Conservation (phyloP, 2,113 vertebrate genomes). For the Chlorocebus sabaeus region DNA sequence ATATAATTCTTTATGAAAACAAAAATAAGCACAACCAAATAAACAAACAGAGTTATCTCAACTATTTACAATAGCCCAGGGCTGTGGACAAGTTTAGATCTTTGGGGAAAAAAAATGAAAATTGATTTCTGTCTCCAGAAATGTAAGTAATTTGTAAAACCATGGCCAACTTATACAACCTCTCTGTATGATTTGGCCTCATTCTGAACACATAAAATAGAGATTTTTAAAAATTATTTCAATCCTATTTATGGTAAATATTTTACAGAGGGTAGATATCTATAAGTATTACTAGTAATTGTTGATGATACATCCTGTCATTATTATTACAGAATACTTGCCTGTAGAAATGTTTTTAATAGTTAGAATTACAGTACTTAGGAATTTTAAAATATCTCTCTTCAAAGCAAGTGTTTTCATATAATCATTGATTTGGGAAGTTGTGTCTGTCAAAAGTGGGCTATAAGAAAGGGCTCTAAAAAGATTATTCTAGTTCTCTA, state of each 20-base stretch:
- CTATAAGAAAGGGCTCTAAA: neutral
- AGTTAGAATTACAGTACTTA: neutral
- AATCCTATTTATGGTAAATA: neutral
- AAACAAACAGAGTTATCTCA: neutral
- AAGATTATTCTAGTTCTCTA: neutral
- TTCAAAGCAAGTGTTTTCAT: neutral
- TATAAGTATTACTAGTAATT: neutral
- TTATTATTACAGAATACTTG: neutral
- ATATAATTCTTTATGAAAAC: neutral
- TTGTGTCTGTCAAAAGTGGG: neutral
- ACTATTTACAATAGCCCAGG: neutral
- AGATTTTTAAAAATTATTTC: neutral
- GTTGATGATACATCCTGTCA: neutral
- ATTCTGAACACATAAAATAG: neutral
- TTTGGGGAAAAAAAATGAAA: neutral
- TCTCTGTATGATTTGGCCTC: neutral
- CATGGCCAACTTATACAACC: neutral
- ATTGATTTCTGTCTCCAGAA: neutral
- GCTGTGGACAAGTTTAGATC: neutral
- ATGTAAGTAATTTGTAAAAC: neutral
- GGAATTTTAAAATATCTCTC: neutral
- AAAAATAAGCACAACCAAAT: neutral
- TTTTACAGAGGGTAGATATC: neutral
- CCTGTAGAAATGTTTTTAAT: neutral
- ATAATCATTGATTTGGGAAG: neutral